phyloP scores from a whole-genome alignment of 2,797 vertebrate genomes.

The Sebastes flavidus region DNA sequence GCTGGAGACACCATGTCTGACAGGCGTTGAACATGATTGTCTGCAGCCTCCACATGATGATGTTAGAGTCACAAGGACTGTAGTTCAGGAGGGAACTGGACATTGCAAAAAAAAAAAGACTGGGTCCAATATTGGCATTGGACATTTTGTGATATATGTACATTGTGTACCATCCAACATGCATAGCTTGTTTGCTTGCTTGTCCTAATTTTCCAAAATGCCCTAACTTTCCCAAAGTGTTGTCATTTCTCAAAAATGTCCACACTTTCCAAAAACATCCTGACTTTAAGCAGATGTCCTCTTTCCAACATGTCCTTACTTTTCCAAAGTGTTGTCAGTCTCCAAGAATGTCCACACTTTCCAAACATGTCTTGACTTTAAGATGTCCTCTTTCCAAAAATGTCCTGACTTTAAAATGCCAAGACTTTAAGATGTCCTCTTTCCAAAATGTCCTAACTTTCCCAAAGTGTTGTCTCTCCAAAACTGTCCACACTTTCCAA shows the following conservation, averaged over 20 bases:
- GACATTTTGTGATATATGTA: neutral
- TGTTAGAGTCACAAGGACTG: neutral
- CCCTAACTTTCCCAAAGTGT: too few species aligned
- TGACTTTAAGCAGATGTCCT: too few species aligned
- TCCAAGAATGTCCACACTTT: too few species aligned
- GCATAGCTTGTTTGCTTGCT: neutral
- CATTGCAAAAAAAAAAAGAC: neutral
- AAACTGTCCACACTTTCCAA: neutral
- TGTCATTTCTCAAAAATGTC: neutral
- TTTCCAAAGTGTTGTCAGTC: too few species aligned
- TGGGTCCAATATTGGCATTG: neutral
- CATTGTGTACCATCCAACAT: neutral
- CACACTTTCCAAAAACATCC: neutral
- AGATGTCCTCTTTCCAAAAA: neutral
- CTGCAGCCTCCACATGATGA: neutral
- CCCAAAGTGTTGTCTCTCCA: neutral
- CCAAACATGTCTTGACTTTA: too few species aligned
- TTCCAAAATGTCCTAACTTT: neutral
- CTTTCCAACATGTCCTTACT: too few species aligned
- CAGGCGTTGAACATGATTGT: neutral
- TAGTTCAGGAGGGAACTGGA: neutral
- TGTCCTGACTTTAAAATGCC: too few species aligned
- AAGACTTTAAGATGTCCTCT: neutral
- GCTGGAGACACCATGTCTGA: neutral
- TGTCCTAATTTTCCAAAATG: neutral